Evolutionary conservation across 2,113 vertebrate species (phyloP), one percentile per base, ranked within the genome.

Genomic region (Butorides virescens): DNA sequence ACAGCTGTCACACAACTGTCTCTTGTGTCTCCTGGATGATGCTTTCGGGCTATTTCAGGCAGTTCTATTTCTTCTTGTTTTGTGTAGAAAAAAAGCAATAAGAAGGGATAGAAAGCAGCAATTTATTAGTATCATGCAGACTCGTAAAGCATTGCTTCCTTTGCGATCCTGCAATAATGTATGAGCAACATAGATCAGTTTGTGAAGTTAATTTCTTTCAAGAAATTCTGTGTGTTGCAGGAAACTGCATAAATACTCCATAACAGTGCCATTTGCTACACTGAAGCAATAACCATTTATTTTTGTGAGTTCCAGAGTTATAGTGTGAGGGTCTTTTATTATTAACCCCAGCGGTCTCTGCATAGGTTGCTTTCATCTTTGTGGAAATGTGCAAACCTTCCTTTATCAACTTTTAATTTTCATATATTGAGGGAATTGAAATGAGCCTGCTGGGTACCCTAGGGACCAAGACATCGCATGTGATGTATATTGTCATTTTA

Each of bases 91-190:
- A 78, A 58, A 68, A 13, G 9, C 18, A 90, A 6, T 83, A 79
- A 36, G 39, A 90, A 79, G 16, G 42, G 16, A 30, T 55, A 83
- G 77, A 94, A 90, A 91, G 9, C 27, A 89, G 53, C 21, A 62
- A 68, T 92, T 90, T 95, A 87, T 92, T 95, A 76, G 76, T 88
- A 80, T 88, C 37, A 34, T 55, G 50, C 26, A 94, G 59, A 80
- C 65, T 96, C 34, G 39, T 96, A 96, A 97, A 97, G 93, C 96
- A 97, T 89, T 76, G 39, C 78, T 95, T 90, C 66, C 74, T 92
- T 86, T 91, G 73, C 13, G 3, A 63, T 93, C 49, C 84, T 90
- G 50, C 30, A 86, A 21, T 83, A 91, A 95, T 67, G 37, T 91
- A 93, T 76, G 67, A 96, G 59, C 42, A 87, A 39, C 94, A 94